A percentile compares a stretch with the other conserved stretches of the same genome.
Evolutionary conservation across 2,113 vertebrate genomes (phyloP).

Genomic region (Myodes glareolus): DNA sequence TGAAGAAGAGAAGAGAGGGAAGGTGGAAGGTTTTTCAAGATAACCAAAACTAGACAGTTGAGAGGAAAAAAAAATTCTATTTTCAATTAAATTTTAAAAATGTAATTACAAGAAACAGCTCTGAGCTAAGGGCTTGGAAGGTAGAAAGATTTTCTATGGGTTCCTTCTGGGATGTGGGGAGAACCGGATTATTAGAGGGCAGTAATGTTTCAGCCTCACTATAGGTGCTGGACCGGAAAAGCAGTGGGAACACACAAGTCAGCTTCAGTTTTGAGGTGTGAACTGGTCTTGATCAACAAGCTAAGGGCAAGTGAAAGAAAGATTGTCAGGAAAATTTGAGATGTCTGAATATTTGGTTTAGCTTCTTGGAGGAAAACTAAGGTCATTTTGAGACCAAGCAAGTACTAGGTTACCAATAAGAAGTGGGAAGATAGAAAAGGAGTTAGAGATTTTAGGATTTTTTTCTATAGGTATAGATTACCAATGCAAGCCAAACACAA

Average conservation of each 20-base stretch:
- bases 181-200: not conserved
- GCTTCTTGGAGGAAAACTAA: slow-evolving; percentile 45
- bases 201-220: not conserved
- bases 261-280: not conserved
- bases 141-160: not conserved
- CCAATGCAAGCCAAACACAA: slow-evolving; percentile 29
- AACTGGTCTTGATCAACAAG: not conserved
- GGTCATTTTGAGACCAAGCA: slow-evolving; percentile 21
- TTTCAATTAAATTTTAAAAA: not conserved
- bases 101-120: not conserved
- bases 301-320: not conserved
- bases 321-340: not conserved
- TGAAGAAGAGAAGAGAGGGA: not conserved
- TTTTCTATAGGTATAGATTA: not conserved
- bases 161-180: not conserved
- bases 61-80: not conserved
- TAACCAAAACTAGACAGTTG: not conserved
- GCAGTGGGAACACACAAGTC: not conserved
- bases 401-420: not conserved
- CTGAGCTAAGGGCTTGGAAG: slow-evolving; percentile 10
- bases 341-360: not conserved
- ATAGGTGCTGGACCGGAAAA: not conserved
- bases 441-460: not conserved
- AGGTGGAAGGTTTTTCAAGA: not conserved
- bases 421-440: not conserved